phyloP scores from a whole-genome alignment of 2,888 invertebrate genomes.

The Epicampocera succincta region DNA sequence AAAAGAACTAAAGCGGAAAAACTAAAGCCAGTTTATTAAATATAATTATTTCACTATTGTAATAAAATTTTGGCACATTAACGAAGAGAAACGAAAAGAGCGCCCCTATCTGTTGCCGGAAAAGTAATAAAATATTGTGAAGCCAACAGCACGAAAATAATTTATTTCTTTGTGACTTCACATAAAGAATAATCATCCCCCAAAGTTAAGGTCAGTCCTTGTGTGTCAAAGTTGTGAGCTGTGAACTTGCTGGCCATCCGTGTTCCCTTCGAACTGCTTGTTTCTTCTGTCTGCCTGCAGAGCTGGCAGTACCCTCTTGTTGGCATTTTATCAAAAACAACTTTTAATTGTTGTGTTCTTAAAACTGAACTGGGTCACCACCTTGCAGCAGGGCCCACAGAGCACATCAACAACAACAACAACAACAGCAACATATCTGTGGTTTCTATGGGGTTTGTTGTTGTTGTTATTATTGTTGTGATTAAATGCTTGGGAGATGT shows the following conservation, averaged over 20 bases:
- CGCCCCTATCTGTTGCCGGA: slow-evolving; percentile 46
- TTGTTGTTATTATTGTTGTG: slow-evolving; percentile 47
- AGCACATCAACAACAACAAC: neutral
- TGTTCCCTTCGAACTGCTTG: slow-evolving; percentile 20
- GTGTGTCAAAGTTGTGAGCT: slow-evolving; percentile 54
- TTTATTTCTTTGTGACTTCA: slow-evolving; percentile 41
- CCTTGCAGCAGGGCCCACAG: slow-evolving; percentile 36
- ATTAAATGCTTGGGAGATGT: too few relatives aligned
- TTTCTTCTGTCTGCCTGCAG: slow-evolving; percentile 3
- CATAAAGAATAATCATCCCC: slow-evolving; percentile 35
- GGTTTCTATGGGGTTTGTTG: slow-evolving; percentile 22
- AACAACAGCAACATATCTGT: slow-evolving; percentile 29
- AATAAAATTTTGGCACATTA: slow-evolving; percentile 42
- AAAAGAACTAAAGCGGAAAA: slow-evolving; percentile 33
- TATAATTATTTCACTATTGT: slow-evolving; percentile 66
- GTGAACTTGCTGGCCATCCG: slow-evolving; percentile 45
- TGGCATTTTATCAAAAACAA: slow-evolving; percentile 36
- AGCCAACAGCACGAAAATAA: slow-evolving; percentile 51
- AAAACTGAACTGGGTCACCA: slow-evolving; percentile 66
- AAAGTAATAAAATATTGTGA: slow-evolving; percentile 11
- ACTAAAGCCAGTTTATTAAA: slow-evolving; percentile 66
- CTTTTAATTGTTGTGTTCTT: slow-evolving; percentile 63
- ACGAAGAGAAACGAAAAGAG: slow-evolving; percentile 6
- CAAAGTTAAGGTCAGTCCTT: slow-evolving; percentile 52
- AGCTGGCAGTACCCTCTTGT: slow-evolving; percentile 16